Percentiles rank a stretch among this genome's conserved stretches.
Conservation (phyloP, 1,140 invertebrate species). For the Bombus cullumanus region DNA sequence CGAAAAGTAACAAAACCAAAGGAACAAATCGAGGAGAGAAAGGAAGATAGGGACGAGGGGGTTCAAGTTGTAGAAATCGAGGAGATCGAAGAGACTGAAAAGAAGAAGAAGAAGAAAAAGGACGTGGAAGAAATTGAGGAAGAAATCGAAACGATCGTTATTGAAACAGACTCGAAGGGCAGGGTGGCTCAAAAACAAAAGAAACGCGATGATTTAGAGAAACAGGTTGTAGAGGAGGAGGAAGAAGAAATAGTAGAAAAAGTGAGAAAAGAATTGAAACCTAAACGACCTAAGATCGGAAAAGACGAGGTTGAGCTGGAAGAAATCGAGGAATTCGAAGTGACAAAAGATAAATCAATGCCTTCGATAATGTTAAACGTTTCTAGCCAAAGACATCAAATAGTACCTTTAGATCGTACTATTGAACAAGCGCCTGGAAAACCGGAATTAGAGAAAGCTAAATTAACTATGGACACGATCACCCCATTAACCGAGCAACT, state of each 20-base stretch:
- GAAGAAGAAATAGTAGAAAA: conserved; percentile 63
- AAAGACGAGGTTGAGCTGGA: conserved; percentile 77
- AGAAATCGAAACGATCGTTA: conserved; percentile 73
- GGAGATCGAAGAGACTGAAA: conserved; percentile 60
- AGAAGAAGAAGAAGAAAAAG: conserved; percentile 67
- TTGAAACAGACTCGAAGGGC: conserved; percentile 76
- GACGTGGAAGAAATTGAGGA: conserved; percentile 72
- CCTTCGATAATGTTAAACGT: conserved; percentile 74
- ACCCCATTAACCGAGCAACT: conserved; percentile 83
- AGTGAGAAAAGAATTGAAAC: conserved; percentile 67
- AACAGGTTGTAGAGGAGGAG: conserved; percentile 64
- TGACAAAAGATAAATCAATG: conserved; percentile 65
- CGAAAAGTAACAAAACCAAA: conserved; percentile 78
- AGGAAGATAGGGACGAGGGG: conserved; percentile 76
- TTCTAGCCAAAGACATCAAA: conserved; percentile 82
- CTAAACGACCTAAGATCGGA: conserved; percentile 69
- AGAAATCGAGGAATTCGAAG: conserved; percentile 80
- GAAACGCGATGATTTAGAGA: conserved; percentile 72
- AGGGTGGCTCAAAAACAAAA: conserved; percentile 75
- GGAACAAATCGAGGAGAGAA: conserved; percentile 74
- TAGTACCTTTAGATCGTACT: conserved; percentile 81
- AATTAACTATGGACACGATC: conserved; percentile 83
- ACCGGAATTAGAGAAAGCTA: conserved; percentile 81
- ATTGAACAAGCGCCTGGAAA: conserved; percentile 82
- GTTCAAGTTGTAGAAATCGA: conserved; percentile 74